Conservation (phyloP, 2,113 vertebrate species). For the Penelope pileata region DNA sequence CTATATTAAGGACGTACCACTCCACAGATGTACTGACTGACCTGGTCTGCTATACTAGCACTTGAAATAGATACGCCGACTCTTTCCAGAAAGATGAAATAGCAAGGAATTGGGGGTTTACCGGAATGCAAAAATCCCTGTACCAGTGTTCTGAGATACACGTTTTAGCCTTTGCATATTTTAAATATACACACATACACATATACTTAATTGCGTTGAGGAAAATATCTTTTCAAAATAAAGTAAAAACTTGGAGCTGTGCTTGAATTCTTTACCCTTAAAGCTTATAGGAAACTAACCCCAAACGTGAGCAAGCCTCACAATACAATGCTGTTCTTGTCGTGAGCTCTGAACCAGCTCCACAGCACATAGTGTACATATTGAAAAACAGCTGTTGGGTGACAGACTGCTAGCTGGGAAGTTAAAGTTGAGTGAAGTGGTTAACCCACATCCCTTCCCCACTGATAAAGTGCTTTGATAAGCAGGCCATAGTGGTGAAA, state of each 20-base stretch:
- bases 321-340: slow-evolving; percentile 79
- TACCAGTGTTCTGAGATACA: not conserved
- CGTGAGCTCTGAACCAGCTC: slow-evolving; percentile 56
- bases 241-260: slow-evolving; percentile 12
- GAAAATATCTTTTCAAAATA: not conserved
- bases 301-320: not conserved
- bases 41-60: not conserved
- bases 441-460: slow-evolving; percentile 90
- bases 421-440: slow-evolving; percentile 81
- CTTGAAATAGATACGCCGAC: not conserved
- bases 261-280: not conserved
- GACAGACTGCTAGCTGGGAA: slow-evolving; percentile 82
- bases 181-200: not conserved
- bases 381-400: slow-evolving; percentile 87
- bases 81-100: not conserved
- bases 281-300: slow-evolving; percentile 37
- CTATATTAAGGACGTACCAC: not conserved
- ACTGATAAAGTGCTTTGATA: slow-evolving; percentile 98
- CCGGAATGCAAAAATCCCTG: not conserved
- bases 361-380: slow-evolving; percentile 71
- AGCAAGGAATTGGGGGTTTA: not conserved
- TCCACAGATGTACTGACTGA: not conserved
- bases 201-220: not conserved
- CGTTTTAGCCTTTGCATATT: not conserved
- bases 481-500: slow-evolving; percentile 82